These are phyloP conservation scores for Mustelus asterias DNA, from an alignment of 2,113 vertebrate species.

Conservation along the genomic window DNA sequence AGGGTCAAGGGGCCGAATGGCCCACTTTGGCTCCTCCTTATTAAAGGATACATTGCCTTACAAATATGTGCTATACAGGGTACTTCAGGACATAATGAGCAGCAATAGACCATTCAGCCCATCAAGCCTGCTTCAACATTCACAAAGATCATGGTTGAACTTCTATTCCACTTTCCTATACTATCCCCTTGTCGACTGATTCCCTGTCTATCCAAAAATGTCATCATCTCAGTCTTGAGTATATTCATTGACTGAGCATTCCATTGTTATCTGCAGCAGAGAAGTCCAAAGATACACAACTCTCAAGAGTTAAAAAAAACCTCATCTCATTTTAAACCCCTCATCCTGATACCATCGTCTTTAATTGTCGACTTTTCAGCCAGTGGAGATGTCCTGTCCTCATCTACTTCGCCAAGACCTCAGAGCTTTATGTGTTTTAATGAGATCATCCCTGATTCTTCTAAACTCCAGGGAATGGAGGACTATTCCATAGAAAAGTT, in stretches of 20 bases:
- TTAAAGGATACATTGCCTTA: background rate
- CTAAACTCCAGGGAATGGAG: background rate
- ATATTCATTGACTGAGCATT: background rate
- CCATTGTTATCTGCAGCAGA: background rate
- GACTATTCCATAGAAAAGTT: background rate
- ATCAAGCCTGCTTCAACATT: background rate
- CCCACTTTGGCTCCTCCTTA: too few relatives aligned
- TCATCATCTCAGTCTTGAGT: background rate
- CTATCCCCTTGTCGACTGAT: background rate
- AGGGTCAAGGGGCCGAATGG: too few relatives aligned
- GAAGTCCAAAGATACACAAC: background rate
- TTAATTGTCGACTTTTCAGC: background rate
- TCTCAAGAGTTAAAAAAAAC: background rate
- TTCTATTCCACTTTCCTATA: background rate
- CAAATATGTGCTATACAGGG: background rate
- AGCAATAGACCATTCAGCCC: background rate
- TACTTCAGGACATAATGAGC: background rate
- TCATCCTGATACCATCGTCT: too few relatives aligned
- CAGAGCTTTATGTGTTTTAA: background rate
- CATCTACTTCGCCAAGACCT: background rate
- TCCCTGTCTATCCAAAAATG: background rate
- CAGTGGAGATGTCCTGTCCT: background rate
- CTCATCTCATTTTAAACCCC: background rate
- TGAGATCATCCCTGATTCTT: background rate
- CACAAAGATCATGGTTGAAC: background rate